Base-by-base conservation (phyloP, 2,113 vertebrate genomes). In the Mustela nigripes region DNA sequence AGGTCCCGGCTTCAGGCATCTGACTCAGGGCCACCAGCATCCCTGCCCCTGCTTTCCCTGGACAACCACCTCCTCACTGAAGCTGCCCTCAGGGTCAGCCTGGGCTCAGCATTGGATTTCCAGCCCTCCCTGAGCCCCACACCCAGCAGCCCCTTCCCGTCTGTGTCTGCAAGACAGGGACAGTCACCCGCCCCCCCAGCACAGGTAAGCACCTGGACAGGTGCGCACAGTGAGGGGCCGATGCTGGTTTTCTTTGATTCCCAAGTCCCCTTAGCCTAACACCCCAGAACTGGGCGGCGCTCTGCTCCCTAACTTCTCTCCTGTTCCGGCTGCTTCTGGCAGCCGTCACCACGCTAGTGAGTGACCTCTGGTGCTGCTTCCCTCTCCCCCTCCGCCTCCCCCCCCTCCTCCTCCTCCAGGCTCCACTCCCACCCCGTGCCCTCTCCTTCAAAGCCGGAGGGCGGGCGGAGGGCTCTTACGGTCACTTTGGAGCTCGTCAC, bases 311-410 rank as follows among this genome's bases (percentile, higher is more conserved):
- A 12, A 15, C 31, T 71, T 50, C 36, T 56, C 62, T 33, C 28
- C 10, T 3, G 0, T 14, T 14, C n/a, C 24, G 0, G 7, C 4
- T 33, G 4, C 22, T 5, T 36, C 78, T 71, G 16, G 26, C 88
- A 88, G 5, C 92, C 26, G 56, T 63, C 50, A 56, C 48, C 76
- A 81, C 76, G 58, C 7, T 45, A 81, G 89, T 89, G 60, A 89
- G 15, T 1, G 1, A n/a, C 45, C 19, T 10, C 39, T 15, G 11
- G 10, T 0, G 0, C 58, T 15, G 1, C 15, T 22, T 8, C 16
- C 15, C 2, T 62, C 14, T 2, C 39, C 48, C 11, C 53, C 36
- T 5, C 81, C n/a, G 1, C 39, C 39, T 39, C 39, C 18, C 2
- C 39, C 48, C 16, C 53, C 31, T 9, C 81, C n/a, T 2, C 19